These are phyloP conservation scores for Premnoplex brunnescens DNA, from an alignment of 2,797 vertebrate genomes.

Conservation along the genomic window DNA sequence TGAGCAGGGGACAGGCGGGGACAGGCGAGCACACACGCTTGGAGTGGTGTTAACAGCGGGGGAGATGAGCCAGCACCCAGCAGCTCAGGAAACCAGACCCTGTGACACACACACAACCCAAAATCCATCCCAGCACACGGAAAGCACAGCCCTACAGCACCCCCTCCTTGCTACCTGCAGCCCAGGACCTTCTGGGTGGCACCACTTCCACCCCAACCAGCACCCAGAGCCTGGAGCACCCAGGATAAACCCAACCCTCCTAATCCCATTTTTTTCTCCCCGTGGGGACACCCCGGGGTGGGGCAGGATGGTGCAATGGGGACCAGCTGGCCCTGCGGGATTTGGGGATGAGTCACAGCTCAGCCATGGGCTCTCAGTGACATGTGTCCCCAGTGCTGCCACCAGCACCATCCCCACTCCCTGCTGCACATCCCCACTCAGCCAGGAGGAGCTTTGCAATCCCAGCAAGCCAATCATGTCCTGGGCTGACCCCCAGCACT, in stretches of 20 bases:
- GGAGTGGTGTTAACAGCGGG: fast-evolving
- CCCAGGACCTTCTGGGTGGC: not conserved
- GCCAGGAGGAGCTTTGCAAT: not conserved
- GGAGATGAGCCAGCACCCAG: not conserved
- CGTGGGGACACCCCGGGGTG: not conserved
- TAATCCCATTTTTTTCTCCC: not conserved
- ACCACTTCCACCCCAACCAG: not conserved
- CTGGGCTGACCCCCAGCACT: not conserved
- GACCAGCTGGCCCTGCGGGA: not conserved
- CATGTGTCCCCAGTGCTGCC: not conserved
- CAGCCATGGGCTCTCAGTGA: not conserved
- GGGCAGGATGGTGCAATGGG: not conserved
- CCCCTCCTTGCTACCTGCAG: not conserved
- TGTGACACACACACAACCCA: fast-evolving
- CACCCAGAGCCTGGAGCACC: fast-evolving
- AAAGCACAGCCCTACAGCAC: not conserved
- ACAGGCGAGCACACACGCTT: not conserved
- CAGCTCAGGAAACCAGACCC: not conserved
- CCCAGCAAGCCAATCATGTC: not conserved
- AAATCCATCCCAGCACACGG: not conserved
- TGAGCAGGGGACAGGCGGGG: fast-evolving
- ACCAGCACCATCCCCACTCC: not conserved
- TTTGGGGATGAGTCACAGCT: not conserved
- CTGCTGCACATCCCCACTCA: not conserved
- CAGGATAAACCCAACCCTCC: fast-evolving